Evolutionary conservation across 2,113 vertebrate species (phyloP).

Genomic region (Sardina pilchardus): DNA sequence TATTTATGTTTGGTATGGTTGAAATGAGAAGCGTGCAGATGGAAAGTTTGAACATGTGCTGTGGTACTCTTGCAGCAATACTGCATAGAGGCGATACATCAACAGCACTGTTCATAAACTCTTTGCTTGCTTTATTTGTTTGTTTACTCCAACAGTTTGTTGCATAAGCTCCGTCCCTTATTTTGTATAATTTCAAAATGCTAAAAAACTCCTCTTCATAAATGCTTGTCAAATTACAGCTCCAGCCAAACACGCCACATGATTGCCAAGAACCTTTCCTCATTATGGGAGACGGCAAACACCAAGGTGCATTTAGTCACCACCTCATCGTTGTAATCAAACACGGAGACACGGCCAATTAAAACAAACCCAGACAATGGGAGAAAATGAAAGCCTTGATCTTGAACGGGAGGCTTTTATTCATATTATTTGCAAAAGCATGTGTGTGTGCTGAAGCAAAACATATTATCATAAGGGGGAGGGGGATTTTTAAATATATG

Average conservation of each 20-base stretch:
- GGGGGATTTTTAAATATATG: neutral
- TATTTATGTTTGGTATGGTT: neutral
- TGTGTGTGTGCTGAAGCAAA: neutral
- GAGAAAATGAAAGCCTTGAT: neutral
- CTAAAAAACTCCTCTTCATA: neutral
- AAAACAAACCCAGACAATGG: neutral
- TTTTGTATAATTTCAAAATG: neutral
- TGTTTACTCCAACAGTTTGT: conserved; percentile 47
- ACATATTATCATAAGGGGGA: neutral
- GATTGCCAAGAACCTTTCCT: neutral
- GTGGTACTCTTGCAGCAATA: neutral
- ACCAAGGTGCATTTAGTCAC: neutral
- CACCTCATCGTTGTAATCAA: neutral
- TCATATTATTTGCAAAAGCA: neutral
- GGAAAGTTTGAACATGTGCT: neutral
- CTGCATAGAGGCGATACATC: neutral
- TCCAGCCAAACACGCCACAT: neutral
- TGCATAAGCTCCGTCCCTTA: neutral
- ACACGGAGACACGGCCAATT: conserved; percentile 6
- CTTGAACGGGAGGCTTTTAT: neutral
- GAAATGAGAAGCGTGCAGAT: neutral
- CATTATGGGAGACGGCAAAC: neutral
- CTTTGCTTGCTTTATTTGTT: neutral
- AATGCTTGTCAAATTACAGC: neutral
- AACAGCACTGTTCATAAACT: neutral